A percentile compares a stretch with the other conserved stretches of the same genome.
Evolutionary conservation across 2,888 invertebrate genomes (phyloP).

Genomic region (Dione juno): DNA sequence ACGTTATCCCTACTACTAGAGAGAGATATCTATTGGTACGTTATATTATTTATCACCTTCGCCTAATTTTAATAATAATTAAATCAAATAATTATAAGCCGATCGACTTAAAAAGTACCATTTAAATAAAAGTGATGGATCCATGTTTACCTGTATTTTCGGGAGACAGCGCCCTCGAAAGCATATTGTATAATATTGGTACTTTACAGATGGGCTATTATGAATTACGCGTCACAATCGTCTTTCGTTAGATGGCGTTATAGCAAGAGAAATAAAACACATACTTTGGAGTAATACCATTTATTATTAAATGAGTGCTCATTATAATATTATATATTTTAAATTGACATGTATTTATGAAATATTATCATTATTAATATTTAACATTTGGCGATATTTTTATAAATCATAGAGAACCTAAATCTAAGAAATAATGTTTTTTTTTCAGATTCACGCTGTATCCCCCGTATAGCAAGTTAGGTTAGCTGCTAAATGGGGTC

Average conservation of each 20-base stretch:
- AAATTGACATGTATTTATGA: too few species aligned
- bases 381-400: too few species aligned
- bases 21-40: too few species aligned
- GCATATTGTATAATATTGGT: conserved; percentile 21
- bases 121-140: neutral
- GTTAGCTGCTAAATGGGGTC: too few species aligned
- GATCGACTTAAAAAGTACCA: neutral
- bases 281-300: neutral
- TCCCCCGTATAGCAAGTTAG: neutral
- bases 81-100: neutral
- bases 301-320: neutral
- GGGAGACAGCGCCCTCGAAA: conserved; percentile 41
- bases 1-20: too few species aligned
- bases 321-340: too few species aligned
- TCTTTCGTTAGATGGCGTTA: conserved; percentile 39
- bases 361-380: too few species aligned
- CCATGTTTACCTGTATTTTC: neutral
- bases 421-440: too few species aligned
- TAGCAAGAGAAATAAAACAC: neutral
- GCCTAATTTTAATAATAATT: neutral
- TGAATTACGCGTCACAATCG: conserved; percentile 28
- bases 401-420: too few species aligned
- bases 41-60: too few species aligned
- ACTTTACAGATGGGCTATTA: conserved; percentile 19
- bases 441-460: neutral